Evolutionary conservation across 1,140 invertebrate genomes (phyloP).

Genomic region (Drosophila dunni): DNA sequence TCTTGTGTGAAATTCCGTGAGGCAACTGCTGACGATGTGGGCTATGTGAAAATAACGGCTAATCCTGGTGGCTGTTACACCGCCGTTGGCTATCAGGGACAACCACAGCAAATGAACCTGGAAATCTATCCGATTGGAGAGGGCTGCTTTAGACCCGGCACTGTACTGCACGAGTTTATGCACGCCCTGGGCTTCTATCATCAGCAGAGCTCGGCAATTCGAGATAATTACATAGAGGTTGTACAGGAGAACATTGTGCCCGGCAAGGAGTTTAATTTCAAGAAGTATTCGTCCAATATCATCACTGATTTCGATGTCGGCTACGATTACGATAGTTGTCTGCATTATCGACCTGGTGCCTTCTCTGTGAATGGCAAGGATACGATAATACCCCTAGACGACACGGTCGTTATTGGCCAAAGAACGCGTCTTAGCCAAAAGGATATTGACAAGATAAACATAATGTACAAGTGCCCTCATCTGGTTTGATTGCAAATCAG

Average conservation of each 20-base stretch:
- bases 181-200: constrained; percentile 88
- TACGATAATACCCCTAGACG: constrained; percentile 87
- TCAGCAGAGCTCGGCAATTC: constrained; percentile 87
- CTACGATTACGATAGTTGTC: constrained; percentile 90
- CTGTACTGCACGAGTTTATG: constrained; percentile 89
- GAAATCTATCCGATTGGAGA: constrained; percentile 81
- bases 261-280: constrained; percentile 87
- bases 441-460: constrained; percentile 85
- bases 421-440: constrained; percentile 87
- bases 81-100: constrained; percentile 86
- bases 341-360: constrained; percentile 91
- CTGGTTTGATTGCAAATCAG: constrained; percentile 36
- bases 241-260: constrained; percentile 86
- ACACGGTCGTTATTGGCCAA: constrained; percentile 86
- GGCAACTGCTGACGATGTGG: constrained; percentile 60
- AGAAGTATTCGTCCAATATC: constrained; percentile 84
- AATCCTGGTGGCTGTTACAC: constrained; percentile 85
- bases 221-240: constrained; percentile 87
- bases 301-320: constrained; percentile 85
- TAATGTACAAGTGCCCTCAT: constrained; percentile 80
- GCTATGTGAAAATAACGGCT: constrained; percentile 59
- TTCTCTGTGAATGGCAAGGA: constrained; percentile 90
- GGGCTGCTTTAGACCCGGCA: constrained; percentile 86
- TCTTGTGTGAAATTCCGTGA: constrained; percentile 64
- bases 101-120: constrained; percentile 86